Conservation (phyloP, 53 echinoderm and acorn worm genomes). For the Arbacia lixula region DNA sequence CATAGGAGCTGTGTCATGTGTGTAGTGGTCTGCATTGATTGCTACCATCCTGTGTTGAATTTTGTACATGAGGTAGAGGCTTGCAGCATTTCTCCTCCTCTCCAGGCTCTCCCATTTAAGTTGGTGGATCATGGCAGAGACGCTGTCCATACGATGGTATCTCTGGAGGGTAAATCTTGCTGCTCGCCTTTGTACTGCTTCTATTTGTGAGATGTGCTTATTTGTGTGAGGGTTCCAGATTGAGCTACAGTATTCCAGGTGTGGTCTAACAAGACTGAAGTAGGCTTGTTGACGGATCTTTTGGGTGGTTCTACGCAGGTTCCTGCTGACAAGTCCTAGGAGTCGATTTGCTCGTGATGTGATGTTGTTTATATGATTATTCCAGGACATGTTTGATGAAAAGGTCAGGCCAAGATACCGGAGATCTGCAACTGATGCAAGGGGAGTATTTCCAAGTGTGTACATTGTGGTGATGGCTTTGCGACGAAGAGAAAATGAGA, state of each 20-base stretch:
- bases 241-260: slow-evolving; percentile 43
- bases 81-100: slow-evolving; percentile 16
- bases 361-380: slow-evolving; percentile 33
- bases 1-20: slow-evolving; percentile 10
- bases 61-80: slow-evolving; percentile 37
- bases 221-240: slow-evolving; percentile 15
- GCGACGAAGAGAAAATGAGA: slow-evolving; percentile 10
- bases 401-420: slow-evolving; percentile 46
- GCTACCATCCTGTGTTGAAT: slow-evolving; percentile 6
- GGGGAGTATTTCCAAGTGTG: not conserved
- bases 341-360: slow-evolving; percentile 46
- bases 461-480: slow-evolving; percentile 26
- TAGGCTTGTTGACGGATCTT: slow-evolving; percentile 21
- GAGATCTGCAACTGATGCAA: slow-evolving; percentile 12
- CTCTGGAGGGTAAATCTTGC: slow-evolving; percentile 47
- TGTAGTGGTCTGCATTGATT: slow-evolving; percentile 30
- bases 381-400: slow-evolving; percentile 36
- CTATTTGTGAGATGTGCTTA: slow-evolving; percentile 26
- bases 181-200: slow-evolving; percentile 56
- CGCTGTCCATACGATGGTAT: slow-evolving; percentile 15
- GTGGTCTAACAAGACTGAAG: slow-evolving; percentile 54
- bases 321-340: slow-evolving; percentile 44
- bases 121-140: slow-evolving; percentile 9
- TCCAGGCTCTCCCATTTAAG: slow-evolving; percentile 25
- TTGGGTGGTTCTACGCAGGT: slow-evolving; percentile 14